A percentile compares a stretch with the other conserved stretches of the same genome.
Conservation (phyloP, 2,113 vertebrate genomes). For the Megaptera novaeangliae region DNA sequence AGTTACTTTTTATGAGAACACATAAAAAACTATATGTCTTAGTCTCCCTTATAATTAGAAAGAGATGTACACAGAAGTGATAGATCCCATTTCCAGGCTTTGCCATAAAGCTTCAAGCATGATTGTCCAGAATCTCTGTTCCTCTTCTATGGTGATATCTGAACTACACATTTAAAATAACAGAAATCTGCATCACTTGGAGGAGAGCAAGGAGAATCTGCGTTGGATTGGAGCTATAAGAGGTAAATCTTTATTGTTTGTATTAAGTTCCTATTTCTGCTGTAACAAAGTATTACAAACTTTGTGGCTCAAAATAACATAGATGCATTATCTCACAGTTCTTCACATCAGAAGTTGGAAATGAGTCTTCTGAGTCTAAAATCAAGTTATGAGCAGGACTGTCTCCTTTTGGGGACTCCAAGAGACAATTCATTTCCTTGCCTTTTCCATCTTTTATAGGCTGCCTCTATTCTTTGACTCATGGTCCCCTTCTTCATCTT, state of each 20-base stretch:
- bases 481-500: not conserved
- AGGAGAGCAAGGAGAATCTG: not conserved
- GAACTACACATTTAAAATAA: not conserved
- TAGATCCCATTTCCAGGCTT: not conserved
- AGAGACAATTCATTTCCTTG: not conserved
- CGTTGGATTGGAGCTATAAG: not conserved
- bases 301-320: not conserved
- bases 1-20: not conserved
- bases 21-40: not conserved
- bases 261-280: not conserved
- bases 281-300: not conserved
- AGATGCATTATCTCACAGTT: not conserved
- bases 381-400: not conserved
- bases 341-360: not conserved
- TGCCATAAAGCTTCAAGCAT: not conserved
- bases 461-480: not conserved
- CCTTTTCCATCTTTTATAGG: not conserved
- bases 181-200: not conserved
- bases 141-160: not conserved
- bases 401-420: not conserved
- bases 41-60: not conserved
- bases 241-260: not conserved
- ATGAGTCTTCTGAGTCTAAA: not conserved
- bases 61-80: not conserved
- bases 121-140: not conserved